Conservation (phyloP, 2,888 invertebrate genomes). For the Lochmaea crataegi region DNA sequence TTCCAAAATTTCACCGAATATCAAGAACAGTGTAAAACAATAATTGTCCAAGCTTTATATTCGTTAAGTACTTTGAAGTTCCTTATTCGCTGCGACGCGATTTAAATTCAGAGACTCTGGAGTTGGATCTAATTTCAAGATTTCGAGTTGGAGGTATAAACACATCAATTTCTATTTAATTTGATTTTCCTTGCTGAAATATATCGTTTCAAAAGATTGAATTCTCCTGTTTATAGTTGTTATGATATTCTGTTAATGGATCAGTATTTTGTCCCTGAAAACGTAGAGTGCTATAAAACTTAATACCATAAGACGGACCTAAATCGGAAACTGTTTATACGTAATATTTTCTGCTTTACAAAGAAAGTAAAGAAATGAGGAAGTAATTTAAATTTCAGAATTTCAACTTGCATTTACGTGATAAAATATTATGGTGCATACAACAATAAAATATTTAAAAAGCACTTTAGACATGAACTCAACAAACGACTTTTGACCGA, state of each 20-base stretch:
- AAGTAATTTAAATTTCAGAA: neutral
- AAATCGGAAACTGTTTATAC: neutral
- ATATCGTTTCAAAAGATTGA: neutral
- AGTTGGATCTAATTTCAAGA: too few relatives aligned
- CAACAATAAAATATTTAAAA: neutral
- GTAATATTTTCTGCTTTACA: neutral
- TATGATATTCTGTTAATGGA: neutral
- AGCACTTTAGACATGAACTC: too few relatives aligned
- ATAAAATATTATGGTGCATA: neutral
- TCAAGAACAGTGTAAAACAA: too few relatives aligned
- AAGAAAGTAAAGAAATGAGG: neutral
- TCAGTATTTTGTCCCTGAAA: neutral
- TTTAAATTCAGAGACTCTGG: too few relatives aligned
- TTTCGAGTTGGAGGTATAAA: too few relatives aligned
- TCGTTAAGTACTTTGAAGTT: too few relatives aligned
- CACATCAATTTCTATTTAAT: too few relatives aligned
- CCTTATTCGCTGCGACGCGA: too few relatives aligned
- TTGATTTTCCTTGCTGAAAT: neutral
- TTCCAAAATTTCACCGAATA: too few relatives aligned
- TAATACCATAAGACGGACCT: neutral
- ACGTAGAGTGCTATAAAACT: neutral
- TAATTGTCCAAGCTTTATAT: too few relatives aligned
- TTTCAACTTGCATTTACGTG: neutral
- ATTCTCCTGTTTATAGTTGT: neutral
- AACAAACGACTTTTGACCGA: too few relatives aligned